Evolutionary conservation across 35 echinoderm and acorn worm genomes (phyloP).

Genomic region (Diadema setosum): DNA sequence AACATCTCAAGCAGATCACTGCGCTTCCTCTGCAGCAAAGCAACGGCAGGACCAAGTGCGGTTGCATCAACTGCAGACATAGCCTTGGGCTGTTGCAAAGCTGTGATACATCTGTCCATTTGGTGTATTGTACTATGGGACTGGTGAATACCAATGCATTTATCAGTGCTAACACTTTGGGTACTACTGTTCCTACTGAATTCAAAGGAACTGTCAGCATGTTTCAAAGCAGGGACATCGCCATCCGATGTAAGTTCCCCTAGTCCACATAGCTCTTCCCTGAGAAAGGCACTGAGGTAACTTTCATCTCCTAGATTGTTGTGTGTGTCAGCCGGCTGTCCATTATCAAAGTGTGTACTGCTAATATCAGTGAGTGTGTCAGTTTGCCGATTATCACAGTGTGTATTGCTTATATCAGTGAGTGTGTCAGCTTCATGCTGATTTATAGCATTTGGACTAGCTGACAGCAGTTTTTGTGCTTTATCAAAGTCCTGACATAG

Average conservation of each 20-base stretch:
- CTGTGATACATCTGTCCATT: neutral
- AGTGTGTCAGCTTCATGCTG: neutral
- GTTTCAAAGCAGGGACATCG: too few species aligned
- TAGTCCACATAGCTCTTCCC: too few species aligned
- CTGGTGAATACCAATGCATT: neutral
- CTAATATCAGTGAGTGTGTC: neutral
- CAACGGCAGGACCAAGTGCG: neutral
- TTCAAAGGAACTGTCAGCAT: neutral
- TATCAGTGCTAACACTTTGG: neutral
- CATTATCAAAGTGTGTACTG: neutral
- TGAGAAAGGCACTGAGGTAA: too few species aligned
- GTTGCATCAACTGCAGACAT: neutral
- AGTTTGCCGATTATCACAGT: neutral
- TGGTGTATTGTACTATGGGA: neutral
- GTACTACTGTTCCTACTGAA: neutral
- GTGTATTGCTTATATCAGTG: neutral
- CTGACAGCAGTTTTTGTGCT: neutral
- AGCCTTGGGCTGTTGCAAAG: neutral
- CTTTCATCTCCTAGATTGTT: neutral
- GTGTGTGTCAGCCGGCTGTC: neutral
- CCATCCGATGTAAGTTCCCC: too few species aligned
- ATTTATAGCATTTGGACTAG: neutral
- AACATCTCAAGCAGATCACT: constrained; percentile 39
- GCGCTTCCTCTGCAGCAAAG: constrained; percentile 3
- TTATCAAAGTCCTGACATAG: constrained; percentile 68